Evolutionary conservation across 2,888 invertebrate genomes (phyloP), one percentile per base, ranked within the genome.

Genomic region (Nemoura dubitans): DNA sequence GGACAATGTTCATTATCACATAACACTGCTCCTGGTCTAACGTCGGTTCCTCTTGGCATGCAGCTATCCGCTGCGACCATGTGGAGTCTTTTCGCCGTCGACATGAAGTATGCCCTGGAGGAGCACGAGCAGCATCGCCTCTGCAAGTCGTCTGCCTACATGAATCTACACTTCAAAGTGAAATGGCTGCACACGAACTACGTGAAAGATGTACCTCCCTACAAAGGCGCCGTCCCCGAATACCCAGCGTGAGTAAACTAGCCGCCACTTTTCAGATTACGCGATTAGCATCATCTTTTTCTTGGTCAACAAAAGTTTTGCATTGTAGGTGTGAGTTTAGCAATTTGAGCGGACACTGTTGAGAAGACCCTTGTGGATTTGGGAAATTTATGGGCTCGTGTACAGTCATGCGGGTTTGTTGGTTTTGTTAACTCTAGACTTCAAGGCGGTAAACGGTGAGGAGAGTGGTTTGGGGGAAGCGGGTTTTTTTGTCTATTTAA

Each of bases 181-280:
- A 99, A 99, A 93, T 98, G 99, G 98, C 93, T 99, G 89, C 98
- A 99, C 92, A 97, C 98, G 89, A 98, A 98, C 92, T 99, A 99
- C 92, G 98, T 99, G 80, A 97, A 97, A 91, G 98, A 99, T 91
- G 98, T 99, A 89, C 98, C 99, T 85, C 98, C 98, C 30, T 98
- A 98, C 92, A 98, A 98, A 91, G 97, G 97, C 87, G 96, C 97
- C 80, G 98, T 99, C 88, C 99, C 99, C 7, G 99, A 99, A 91
- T 99, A 99, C 92, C 99, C 99, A 0, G 97, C 98, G 90, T 94
- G 90, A 92, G 93, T 89, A 85, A 7, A 36, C 36, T 30, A 14
- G 2, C 26, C 42, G 10, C 30, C 26, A 29, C 81, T 36, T 81
- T 36, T 81, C 36, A 59, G 59, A 59, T 59, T 21, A 59, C 21